phyloP scores from a whole-genome alignment of 2,888 invertebrate genomes.

The Rhagium mordax region DNA sequence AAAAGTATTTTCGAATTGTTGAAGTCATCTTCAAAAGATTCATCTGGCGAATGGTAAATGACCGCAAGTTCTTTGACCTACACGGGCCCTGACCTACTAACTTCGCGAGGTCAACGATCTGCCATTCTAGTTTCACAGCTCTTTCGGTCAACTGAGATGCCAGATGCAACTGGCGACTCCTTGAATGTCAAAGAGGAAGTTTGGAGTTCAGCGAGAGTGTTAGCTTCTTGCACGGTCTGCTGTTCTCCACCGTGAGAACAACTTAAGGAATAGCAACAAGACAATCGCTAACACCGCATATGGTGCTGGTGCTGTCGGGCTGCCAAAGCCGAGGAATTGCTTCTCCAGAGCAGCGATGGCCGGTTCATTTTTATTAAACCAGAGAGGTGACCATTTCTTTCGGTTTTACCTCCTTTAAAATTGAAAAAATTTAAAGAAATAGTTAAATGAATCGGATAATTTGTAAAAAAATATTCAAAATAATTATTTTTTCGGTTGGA shows the following conservation, averaged over 20 bases:
- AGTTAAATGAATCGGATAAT: too few species aligned
- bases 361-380: too few species aligned
- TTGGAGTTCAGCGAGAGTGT: neutral
- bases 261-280: neutral
- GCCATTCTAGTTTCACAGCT: constrained; percentile 68
- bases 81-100: constrained; percentile 70
- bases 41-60: constrained; percentile 62
- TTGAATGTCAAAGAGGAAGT: neutral
- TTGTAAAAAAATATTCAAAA: too few species aligned
- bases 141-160: constrained; percentile 47
- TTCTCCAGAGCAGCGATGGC: neutral
- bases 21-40: neutral
- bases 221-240: neutral
- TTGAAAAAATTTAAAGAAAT: too few species aligned
- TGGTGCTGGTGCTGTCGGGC: neutral
- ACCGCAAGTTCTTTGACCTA: constrained; percentile 69
- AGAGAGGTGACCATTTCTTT: too few species aligned
- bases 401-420: too few species aligned
- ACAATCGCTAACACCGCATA: neutral
- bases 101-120: constrained; percentile 70
- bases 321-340: neutral
- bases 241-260: neutral
- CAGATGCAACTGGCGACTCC: constrained; percentile 42
- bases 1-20: neutral
- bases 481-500: too few species aligned